phyloP scores from a whole-genome alignment of 2,113 vertebrate species.

The Mustela lutreola region DNA sequence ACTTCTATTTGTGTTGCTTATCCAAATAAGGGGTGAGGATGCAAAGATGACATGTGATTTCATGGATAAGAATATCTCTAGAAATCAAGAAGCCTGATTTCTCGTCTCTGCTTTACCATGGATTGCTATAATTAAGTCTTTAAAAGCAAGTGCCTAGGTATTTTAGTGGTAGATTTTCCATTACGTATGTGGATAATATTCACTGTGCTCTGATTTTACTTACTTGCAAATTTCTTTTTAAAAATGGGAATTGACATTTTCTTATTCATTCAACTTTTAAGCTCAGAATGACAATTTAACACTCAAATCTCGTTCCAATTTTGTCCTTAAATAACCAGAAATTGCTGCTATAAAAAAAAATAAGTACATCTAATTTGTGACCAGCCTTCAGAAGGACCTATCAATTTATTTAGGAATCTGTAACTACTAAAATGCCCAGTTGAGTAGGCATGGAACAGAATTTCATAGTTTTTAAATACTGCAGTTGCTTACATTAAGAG shows the following conservation, averaged over 20 bases:
- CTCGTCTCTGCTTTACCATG: conserved; percentile 72
- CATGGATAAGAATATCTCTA: conserved; percentile 75
- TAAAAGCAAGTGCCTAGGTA: conserved; percentile 79
- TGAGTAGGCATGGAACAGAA: conserved; percentile 11
- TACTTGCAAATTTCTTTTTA: conserved; percentile 73
- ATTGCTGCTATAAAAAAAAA: conserved; percentile 70
- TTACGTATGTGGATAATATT: conserved; percentile 57
- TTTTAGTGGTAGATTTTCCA: conserved; percentile 75
- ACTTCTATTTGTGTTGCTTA: conserved; percentile 23
- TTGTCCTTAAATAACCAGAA: conserved; percentile 75
- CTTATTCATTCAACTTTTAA: conserved; percentile 66
- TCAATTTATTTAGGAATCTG: conserved; percentile 60
- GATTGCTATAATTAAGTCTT: conserved; percentile 81
- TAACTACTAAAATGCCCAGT: conserved; percentile 42
- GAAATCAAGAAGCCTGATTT: conserved; percentile 81
- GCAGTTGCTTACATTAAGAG: neutral
- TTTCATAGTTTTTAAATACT: conserved; percentile 36
- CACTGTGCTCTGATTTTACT: conserved; percentile 73
- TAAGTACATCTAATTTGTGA: conserved; percentile 66
- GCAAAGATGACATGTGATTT: conserved; percentile 62
- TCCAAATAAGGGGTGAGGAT: conserved; percentile 60
- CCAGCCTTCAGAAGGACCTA: conserved; percentile 65
- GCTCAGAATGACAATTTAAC: conserved; percentile 71
- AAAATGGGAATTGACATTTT: conserved; percentile 75
- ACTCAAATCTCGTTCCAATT: conserved; percentile 56